phyloP scores from a whole-genome alignment of 2,113 vertebrate species.

The Scomber colias region DNA sequence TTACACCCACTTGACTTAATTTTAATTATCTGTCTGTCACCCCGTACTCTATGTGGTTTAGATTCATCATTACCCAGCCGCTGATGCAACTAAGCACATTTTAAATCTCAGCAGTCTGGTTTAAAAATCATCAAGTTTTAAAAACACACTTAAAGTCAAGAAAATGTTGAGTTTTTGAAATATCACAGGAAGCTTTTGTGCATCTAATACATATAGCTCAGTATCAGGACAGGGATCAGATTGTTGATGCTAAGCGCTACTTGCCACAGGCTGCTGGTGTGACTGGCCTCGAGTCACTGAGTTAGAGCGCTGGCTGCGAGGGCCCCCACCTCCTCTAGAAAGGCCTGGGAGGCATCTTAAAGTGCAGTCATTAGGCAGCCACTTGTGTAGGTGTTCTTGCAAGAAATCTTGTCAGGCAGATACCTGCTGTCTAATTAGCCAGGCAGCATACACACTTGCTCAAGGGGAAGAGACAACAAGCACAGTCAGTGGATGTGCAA shows the following conservation, averaged over 20 bases:
- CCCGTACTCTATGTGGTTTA: too few species aligned
- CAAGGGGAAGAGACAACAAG: constrained; percentile 66
- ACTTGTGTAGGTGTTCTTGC: constrained; percentile 80
- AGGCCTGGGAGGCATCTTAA: constrained; percentile 73
- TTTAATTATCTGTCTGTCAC: too few species aligned
- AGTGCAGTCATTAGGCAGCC: constrained; percentile 76
- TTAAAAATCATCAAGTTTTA: too few species aligned
- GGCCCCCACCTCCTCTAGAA: background rate
- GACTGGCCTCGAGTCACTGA: constrained; percentile 31
- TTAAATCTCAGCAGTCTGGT: too few species aligned
- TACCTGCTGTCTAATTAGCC: constrained; percentile 82
- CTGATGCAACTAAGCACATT: too few species aligned
- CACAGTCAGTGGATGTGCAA: constrained; percentile 52
- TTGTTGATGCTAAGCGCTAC: background rate
- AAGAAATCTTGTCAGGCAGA: constrained; percentile 82
- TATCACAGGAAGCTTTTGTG: background rate
- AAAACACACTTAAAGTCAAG: too few species aligned
- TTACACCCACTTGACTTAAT: too few species aligned
- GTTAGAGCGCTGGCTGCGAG: background rate
- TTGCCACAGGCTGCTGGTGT: constrained; percentile 32
- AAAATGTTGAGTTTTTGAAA: background rate
- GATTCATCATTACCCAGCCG: too few species aligned
- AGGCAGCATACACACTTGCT: constrained; percentile 65
- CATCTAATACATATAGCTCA: background rate
- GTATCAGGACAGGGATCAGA: background rate